Evolutionary conservation across 2,888 invertebrate species (phyloP), one percentile per base, ranked within the genome.

Genomic region (Carcina quercana): DNA sequence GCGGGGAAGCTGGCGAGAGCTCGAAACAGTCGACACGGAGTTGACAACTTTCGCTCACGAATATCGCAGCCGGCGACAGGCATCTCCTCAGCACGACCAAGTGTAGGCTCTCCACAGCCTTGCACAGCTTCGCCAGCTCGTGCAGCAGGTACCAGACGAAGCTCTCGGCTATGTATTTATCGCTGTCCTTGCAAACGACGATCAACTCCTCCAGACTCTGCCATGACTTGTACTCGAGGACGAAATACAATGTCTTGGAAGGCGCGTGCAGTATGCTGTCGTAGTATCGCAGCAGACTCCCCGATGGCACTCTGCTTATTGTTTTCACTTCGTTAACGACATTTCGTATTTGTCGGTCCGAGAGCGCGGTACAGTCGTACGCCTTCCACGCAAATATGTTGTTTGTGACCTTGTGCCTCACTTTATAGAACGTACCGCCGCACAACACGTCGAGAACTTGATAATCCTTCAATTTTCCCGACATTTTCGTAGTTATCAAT

Each of bases 301-400:
- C 67, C 43, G 68, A 64, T 45, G 59, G 50, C 53, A 66, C 64
- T 59, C 62, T 59, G 54, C 70, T 71, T 53, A 82, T 64, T 42
- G 59, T 65, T 65, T 73, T 76, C 47, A 80, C 80, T 62, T 83
- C 84, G 45, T 62, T 67, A 19, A 58, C 66, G 43, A 80, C 65
- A 51, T 67, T 72, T 59, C 76, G 67, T 64, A 84, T 68, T 60
- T 79, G 73, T 56, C 73, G 65, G 52, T 69, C 65, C 35, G 73
- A 64, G 54, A 68, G 75, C 49, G 64, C 59, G 42, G 70, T 69
- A 48, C 82, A 83, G 54, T 83, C 63, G 64, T 65, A 75, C 42
- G 84, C 84, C 61, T 76, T 80, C 84, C 84, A 85, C 51, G 78
- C 72, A 57, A 76, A 80, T 62, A 82, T 70, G 52, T 74, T 73